Percentiles rank a stretch among this genome's conserved stretches.
These are phyloP conservation scores for Leucophenga maculata DNA, from an alignment of 2,888 invertebrate genomes.

Conservation along the genomic window DNA sequence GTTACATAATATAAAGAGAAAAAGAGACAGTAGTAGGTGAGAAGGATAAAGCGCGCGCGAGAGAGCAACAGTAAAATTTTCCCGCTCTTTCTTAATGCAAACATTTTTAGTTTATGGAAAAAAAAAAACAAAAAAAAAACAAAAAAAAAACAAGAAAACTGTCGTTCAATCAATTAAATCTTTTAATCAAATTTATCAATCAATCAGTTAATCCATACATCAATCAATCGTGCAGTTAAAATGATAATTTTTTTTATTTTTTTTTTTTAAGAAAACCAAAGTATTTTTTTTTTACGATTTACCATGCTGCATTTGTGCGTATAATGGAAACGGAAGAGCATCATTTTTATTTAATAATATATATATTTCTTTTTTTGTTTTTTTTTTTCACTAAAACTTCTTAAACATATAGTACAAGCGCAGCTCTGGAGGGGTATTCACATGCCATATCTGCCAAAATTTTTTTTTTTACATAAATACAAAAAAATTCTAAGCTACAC, in stretches of 20 bases:
- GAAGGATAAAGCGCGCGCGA: not conserved
- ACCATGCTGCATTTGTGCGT: slow-evolving; percentile 59
- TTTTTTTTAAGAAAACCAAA: too few relatives aligned
- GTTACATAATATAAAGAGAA: not conserved
- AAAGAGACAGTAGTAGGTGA: not conserved
- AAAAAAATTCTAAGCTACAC: too few relatives aligned
- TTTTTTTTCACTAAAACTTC: not conserved
- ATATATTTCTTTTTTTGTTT: not conserved
- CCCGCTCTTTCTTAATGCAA: not conserved
- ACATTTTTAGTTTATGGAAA: not conserved
- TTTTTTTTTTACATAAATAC: not conserved
- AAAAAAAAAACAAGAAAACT: too few relatives aligned
- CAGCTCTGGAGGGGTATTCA: too few relatives aligned
- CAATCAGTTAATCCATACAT: slow-evolving; percentile 43
- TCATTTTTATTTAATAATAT: not conserved
- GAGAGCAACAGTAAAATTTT: not conserved
- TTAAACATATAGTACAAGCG: too few relatives aligned
- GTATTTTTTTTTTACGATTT: slow-evolving; percentile 45
- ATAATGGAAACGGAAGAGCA: not conserved
- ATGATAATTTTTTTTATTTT: not conserved
- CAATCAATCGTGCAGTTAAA: slow-evolving; percentile 42
- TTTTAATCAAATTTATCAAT: slow-evolving; percentile 30
- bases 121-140: not conserved
- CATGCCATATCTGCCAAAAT: not conserved
- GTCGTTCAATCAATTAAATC: too few relatives aligned